phyloP scores from a whole-genome alignment of 2,797 vertebrate genomes.

The Lutjanus argentimaculatus region DNA sequence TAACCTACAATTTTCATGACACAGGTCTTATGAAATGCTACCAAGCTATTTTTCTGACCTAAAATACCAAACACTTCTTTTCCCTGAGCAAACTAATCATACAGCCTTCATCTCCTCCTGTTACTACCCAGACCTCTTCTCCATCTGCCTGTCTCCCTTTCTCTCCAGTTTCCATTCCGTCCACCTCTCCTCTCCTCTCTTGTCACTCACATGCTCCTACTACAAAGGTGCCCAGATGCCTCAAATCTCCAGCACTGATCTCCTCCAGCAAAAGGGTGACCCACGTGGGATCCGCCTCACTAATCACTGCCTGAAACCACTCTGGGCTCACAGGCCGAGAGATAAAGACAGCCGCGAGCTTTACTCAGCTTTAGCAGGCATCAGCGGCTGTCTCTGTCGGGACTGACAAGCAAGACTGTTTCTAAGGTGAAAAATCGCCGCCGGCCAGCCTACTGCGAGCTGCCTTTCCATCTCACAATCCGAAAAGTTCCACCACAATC shows the following conservation, averaged over 20 bases:
- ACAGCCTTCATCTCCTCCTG: constrained; percentile 60
- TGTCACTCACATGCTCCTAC: constrained; percentile 76
- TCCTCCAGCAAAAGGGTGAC: constrained; percentile 78
- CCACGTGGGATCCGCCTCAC: constrained; percentile 77
- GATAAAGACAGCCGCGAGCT: constrained; percentile 83
- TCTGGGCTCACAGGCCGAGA: constrained; percentile 79
- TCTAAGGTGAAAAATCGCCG: constrained; percentile 76
- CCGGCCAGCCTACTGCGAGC: constrained; percentile 66
- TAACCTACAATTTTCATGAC: constrained; percentile 27
- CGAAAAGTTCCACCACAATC: constrained; percentile 63
- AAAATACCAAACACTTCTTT: constrained; percentile 41
- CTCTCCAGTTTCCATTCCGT: constrained; percentile 65
- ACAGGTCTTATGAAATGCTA: constrained; percentile 19
- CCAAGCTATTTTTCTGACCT: constrained; percentile 27
- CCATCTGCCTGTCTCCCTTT: constrained; percentile 64
- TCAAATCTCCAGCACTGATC: constrained; percentile 81
- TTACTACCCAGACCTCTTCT: constrained; percentile 59
- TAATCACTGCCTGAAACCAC: constrained; percentile 84
- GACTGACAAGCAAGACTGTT: constrained; percentile 77
- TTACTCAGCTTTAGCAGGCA: constrained; percentile 78
- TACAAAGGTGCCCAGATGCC: constrained; percentile 81
- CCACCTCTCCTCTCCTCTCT: constrained; percentile 70
- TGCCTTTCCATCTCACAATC: constrained; percentile 66
- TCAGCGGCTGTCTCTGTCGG: constrained; percentile 72
- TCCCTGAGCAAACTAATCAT: constrained; percentile 59